Base-by-base conservation (phyloP, 2,113 vertebrate species). In the Rhineura floridana region DNA sequence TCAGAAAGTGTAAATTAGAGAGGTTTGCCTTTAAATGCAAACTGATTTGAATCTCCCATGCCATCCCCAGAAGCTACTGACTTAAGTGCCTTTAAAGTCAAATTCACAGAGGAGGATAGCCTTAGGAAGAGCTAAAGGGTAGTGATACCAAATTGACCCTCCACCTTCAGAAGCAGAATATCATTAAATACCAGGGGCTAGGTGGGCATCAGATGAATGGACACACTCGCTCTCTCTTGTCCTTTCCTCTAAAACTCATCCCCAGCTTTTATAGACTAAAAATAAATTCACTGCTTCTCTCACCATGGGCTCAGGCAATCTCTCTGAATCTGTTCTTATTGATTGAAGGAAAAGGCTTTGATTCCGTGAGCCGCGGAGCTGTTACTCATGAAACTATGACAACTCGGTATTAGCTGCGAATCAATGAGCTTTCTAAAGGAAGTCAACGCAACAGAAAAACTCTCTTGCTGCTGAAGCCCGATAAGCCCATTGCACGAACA, bases 391-490 rank as follows among this genome's bases (percentile, higher is more conserved):
- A 95, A 97, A 96, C 96, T 97, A 96, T 97, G 97, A 97, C 97
- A 97, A 96, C 95, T 96, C 89, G 69, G 95, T 97, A 96, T 97
- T 96, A 97, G 96, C 96, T 96, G 92, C 95, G 96, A 97, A 97
- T 97, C 97, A 97, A 97, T 97, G 97, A 96, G 93, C 95, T 97
- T 97, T 97, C 95, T 63, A 96, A 96, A 96, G 92, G 96, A 94
- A 96, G 94, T 86, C 12, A 69, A 94, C 93, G 94, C 95, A 96
- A 96, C 93, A 44, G 30, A 5, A 1, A 19, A 33, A 62, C 91
- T 94, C 81, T 48, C 95, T 96, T 55, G 81, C 94, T 95, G 96
- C 92, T 93, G 95, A 96, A 90, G 92, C 94, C 95, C 87, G 94
- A 97, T 97, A 97, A 97, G 94, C 95, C 92, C 0, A 7, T 91